A percentile compares a stretch with the other conserved stretches of the same genome.
These are phyloP conservation scores for Psix sp. DNA, from an alignment of 1,140 invertebrate species.

Conservation along the genomic window DNA sequence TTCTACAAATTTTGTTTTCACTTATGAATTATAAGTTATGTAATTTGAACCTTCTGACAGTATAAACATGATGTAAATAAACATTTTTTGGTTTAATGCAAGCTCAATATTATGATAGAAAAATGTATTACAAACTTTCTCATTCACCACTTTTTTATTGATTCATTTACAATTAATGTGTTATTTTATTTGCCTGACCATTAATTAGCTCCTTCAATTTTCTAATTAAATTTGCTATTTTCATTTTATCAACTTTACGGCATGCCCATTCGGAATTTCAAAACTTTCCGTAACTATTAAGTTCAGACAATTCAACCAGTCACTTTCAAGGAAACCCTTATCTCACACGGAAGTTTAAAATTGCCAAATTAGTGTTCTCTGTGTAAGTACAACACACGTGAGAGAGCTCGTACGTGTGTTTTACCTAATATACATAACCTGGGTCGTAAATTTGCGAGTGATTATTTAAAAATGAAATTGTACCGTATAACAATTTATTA, in stretches of 20 bases:
- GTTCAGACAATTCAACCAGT: not conserved
- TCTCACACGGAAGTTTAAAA: slow-evolving; percentile 31
- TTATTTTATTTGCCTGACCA: no score
- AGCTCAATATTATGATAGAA: no score
- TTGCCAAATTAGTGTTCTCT: slow-evolving; percentile 14
- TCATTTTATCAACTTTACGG: not conserved
- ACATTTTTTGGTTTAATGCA: no score
- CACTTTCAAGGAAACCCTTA: slow-evolving; percentile 22
- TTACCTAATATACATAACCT: slow-evolving; percentile 11
- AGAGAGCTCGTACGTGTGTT: not conserved
- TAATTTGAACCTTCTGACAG: no score
- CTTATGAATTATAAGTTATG: no score
- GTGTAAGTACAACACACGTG: not conserved
- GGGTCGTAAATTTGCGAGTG: not conserved
- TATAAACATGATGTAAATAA: no score
- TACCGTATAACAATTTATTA: no score
- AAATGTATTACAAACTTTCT: no score
- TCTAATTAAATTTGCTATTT: not conserved
- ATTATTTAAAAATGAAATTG: not conserved
- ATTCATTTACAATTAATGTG: no score
- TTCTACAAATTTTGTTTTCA: no score
- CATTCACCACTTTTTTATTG: no score
- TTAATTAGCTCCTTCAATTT: no score
- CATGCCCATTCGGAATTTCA: slow-evolving; percentile 9
- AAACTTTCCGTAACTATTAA: not conserved